Evolutionary conservation across 2,797 vertebrate species (phyloP).

Genomic region (Malurus splendens): DNA sequence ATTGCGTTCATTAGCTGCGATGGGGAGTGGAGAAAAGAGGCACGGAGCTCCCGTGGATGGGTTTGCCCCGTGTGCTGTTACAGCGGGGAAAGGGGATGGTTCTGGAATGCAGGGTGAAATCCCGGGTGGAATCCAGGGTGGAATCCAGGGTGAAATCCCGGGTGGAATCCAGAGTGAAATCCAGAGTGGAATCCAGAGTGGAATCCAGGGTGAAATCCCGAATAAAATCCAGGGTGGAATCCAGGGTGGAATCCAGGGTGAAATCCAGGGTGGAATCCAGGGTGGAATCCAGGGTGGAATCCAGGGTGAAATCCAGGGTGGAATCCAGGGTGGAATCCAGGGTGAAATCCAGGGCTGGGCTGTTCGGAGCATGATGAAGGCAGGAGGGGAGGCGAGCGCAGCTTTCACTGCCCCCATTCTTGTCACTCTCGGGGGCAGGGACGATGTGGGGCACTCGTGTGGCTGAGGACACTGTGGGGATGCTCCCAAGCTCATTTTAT

Average conservation of each 20-base stretch:
- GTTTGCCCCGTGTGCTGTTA: fast-evolving
- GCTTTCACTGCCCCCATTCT: not conserved
- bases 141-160: no score
- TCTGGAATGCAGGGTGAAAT: not conserved
- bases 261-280: no score
- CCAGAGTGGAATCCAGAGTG: no score
- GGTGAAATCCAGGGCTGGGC: not conserved
- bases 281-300: no score
- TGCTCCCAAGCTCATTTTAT: not conserved
- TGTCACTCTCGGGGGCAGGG: not conserved
- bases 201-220: no score
- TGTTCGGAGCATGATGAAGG: not conserved
- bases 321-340: not conserved
- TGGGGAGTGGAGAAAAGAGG: not conserved
- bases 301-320: no score
- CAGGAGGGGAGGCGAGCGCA: not conserved
- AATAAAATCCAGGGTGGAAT: no score
- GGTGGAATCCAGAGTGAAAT: no score
- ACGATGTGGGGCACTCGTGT: fast-evolving
- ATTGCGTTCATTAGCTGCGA: not conserved
- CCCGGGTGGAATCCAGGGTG: no score
- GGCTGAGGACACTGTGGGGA: not conserved
- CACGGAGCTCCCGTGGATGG: fast-evolving
- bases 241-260: no score
- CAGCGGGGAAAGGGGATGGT: not conserved